Evolutionary conservation across 2,888 invertebrate genomes (phyloP).

Genomic region (Syrista parreyssii): DNA sequence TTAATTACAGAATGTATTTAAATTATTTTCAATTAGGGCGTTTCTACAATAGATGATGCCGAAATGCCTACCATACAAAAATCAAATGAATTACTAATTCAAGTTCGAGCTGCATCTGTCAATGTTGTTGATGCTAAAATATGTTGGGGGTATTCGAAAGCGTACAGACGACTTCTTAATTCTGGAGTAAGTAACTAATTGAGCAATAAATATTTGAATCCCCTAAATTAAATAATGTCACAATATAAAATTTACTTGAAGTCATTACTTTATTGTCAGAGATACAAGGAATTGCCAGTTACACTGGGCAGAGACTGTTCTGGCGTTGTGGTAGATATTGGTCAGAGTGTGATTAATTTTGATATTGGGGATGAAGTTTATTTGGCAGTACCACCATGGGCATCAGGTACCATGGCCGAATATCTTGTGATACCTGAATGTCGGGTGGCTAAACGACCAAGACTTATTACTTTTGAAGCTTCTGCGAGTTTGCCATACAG

Average conservation of each 20-base stretch:
- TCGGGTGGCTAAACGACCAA: constrained; percentile 69
- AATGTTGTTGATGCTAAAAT: constrained; percentile 72
- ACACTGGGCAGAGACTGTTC: constrained; percentile 74
- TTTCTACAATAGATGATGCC: constrained; percentile 69
- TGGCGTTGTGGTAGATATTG: constrained; percentile 72
- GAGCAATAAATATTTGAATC: neutral
- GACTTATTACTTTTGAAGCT: constrained; percentile 71
- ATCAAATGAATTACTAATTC: constrained; percentile 71
- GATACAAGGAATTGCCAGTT: constrained; percentile 68
- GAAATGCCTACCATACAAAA: constrained; percentile 68
- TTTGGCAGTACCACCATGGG: constrained; percentile 71
- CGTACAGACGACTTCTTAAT: constrained; percentile 64
- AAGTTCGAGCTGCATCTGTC: constrained; percentile 73
- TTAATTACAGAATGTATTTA: neutral
- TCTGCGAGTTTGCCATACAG: constrained; percentile 73
- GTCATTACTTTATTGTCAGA: constrained; percentile 49
- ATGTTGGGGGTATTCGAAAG: constrained; percentile 70
- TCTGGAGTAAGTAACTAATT: constrained; percentile 48
- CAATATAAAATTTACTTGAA: neutral
- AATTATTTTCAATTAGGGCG: constrained; percentile 62
- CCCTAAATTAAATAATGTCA: neutral
- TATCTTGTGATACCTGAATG: constrained; percentile 69
- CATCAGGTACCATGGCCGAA: constrained; percentile 70
- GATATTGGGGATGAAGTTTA: constrained; percentile 75
- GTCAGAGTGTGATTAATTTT: constrained; percentile 70